phyloP scores from a whole-genome alignment of 2,113 vertebrate genomes.

The Ptychochromis oligacanthus region DNA sequence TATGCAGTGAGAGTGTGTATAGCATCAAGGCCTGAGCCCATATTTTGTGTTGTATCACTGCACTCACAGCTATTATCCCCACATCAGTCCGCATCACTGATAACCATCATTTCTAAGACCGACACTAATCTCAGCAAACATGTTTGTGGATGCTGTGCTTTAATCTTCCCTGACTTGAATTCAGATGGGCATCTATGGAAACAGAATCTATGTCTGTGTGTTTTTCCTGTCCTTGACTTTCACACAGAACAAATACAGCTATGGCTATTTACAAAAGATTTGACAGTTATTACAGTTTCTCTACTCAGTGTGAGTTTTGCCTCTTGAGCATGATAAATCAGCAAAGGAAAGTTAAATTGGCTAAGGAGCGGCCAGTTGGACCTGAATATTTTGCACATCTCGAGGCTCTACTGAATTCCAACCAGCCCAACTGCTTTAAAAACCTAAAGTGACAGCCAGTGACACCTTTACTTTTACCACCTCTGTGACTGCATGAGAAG shows the following conservation, averaged over 20 bases:
- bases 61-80: background rate
- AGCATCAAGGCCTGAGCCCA: background rate
- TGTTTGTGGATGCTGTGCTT: background rate
- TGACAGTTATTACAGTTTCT: background rate
- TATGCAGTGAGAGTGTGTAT: background rate
- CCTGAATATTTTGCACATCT: conserved; percentile 20
- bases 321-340: background rate
- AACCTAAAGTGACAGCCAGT: background rate
- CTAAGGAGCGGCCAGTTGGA: background rate
- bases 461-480: background rate
- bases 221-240: background rate
- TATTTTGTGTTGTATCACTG: conserved; percentile 4
- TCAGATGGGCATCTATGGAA: background rate
- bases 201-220: background rate
- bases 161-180: conserved; percentile 22
- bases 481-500: background rate
- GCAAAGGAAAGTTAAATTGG: background rate
- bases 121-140: conserved; percentile 6
- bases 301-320: background rate
- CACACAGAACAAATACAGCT: background rate
- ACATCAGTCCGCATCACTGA: conserved; percentile 4
- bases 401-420: background rate
- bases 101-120: background rate
- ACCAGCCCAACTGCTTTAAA: background rate
- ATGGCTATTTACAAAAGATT: background rate